Base-by-base conservation (phyloP, 2,113 vertebrate genomes). In the Mobula birostris region DNA sequence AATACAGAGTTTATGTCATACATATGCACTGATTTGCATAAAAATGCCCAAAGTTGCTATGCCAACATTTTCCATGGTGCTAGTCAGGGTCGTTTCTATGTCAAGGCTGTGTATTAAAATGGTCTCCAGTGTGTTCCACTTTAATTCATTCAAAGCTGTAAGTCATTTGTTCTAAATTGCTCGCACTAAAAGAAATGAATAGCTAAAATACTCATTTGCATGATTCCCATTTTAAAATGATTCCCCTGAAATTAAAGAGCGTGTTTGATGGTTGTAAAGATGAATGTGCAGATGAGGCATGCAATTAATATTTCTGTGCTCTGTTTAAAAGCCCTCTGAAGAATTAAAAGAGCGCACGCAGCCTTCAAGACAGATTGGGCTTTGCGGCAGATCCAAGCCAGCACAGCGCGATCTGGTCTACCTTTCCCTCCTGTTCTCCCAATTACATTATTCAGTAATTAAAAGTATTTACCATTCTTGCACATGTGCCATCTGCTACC, bases 181-280 rank as follows among this genome's bases (percentile, higher is more conserved):
- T 97, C 96, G 97, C 97, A 97, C 97, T 98, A 97, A 97, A 98
- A 97, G 97, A 97, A 97, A 98, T 98, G 97, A 98, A 98, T 98
- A 98, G 97, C 97, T 97, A 98, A 98, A 97, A 97, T 97, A 97
- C 97, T 97, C 97, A 98, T 98, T 98, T 98, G 97, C 97, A 97
- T 97, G 96, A 98, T 97, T 97, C 97, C 97, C 97, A 97, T 97
- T 97, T 96, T 97, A 95, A 97, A 97, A 97, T 96, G 96, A 96
- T 97, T 97, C 97, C 97, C 97, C 96, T 97, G 97, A 95, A 98
- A 97, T 97, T 97, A 97, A 97, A 97, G 96, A 97, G 97, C 96
- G 95, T 96, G 96, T 95, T 96, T 95, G 96, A 96, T 97, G 96
- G 95, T 97, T 95, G 96, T 93, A 97, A 97, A 97, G 97, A 98